phyloP scores from a whole-genome alignment of 2,113 vertebrate species.

The Anhinga rufa region DNA sequence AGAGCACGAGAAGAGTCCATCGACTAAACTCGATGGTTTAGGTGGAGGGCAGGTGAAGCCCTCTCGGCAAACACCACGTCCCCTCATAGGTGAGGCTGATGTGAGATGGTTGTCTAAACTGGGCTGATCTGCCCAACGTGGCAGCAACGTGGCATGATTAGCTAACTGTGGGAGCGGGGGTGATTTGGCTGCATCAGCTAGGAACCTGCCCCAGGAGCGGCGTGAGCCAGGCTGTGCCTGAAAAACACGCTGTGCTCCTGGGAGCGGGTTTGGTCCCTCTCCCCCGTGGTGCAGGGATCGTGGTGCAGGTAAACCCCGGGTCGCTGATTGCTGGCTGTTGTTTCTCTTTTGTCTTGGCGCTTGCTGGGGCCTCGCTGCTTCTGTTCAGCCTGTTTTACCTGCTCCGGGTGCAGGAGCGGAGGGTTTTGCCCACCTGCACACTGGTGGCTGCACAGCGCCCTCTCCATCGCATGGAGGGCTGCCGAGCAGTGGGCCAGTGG shows the following conservation, averaged over 20 bases:
- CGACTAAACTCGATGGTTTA: background rate
- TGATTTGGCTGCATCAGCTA: background rate
- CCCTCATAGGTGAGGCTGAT: background rate
- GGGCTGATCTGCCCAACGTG: background rate
- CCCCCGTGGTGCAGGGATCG: rapidly evolving
- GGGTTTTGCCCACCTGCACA: background rate
- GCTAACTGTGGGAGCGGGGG: rapidly evolving
- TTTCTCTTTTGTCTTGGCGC: background rate
- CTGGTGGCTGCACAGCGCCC: background rate
- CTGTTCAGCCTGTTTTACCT: background rate
- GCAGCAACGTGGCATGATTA: background rate
- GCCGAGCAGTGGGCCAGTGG: background rate
- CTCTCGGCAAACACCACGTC: rapidly evolving
- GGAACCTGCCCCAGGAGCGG: background rate
- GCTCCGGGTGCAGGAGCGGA: background rate
- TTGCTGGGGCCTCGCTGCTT: background rate
- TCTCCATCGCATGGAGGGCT: background rate
- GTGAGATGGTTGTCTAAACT: no score
- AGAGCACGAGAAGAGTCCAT: background rate
- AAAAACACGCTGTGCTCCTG: background rate
- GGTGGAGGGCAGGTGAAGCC: background rate
- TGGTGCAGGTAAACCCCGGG: background rate
- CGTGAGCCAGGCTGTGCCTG: background rate
- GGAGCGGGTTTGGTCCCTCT: background rate
- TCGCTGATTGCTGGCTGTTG: background rate